Base-by-base conservation (phyloP, 2,888 invertebrate species). In the Philopedon plagiatum region DNA sequence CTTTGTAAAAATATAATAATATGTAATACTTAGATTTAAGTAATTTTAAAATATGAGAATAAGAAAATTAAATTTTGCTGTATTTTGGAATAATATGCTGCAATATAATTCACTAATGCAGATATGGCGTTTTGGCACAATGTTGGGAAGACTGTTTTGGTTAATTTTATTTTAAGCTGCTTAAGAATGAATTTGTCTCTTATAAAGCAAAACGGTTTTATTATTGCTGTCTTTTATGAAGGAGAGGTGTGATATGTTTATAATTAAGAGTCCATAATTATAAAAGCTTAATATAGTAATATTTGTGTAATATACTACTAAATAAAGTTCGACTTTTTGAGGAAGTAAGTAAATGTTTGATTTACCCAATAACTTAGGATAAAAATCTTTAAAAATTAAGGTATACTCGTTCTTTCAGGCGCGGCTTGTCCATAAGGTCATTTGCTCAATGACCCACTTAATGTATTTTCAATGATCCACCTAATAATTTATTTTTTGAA, bases 1-100 rank as follows among this genome's bases (percentile, higher is more conserved):
- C 96, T 78, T 90, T 98, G 75, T 97, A 91, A 88, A 63, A 11
- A 58, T 29, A 21, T 23, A 21, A 5, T 5, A 51, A 34, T 58
- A 5, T 49, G 11, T 26, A 13, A 44, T 44, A n/a, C 49, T 49
- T 49, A 49, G 5, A 13, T 0, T 11, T 49, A 23, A 13, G 13
- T 26, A 41, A 41, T 41, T 34, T 34, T 2, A 34, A 9, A 34
- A 9, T 11, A 8, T 34, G 34, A 34, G n/a, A n/a, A n/a, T n/a
- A n/a, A 34, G 34, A 34, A 9, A 34, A 34, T 8, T 34, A 34
- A 5, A 11, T 34, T 34, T 34, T 3, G 9, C 34, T 34, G 1
- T 34, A 8, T 34, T 34, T 29, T 5, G 9, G n/a, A n/a, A n/a
- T n/a, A n/a, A n/a, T 34, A 34, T 34, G 4, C 29, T 7, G 7